phyloP scores from a whole-genome alignment of 2,797 vertebrate species.

The Argyrosomus regius region DNA sequence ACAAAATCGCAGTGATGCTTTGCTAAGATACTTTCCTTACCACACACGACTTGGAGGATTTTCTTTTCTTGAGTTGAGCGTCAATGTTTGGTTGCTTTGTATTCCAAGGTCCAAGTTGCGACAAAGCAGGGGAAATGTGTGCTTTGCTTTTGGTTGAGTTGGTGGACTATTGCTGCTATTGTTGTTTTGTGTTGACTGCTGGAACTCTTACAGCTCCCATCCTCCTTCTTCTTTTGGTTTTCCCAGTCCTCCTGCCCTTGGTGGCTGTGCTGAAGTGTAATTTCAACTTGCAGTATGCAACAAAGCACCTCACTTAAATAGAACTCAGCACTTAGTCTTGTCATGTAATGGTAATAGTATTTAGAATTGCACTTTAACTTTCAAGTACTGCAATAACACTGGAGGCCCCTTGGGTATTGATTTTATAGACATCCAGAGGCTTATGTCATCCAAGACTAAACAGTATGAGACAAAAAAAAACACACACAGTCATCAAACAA shows the following conservation, averaged over 20 bases:
- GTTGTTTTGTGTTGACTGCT: conserved; percentile 1
- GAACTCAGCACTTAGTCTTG: background rate
- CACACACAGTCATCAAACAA: background rate
- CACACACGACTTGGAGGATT: background rate
- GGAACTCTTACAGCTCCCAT: background rate
- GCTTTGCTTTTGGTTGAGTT: background rate
- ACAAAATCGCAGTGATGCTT: background rate
- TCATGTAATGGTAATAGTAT: background rate
- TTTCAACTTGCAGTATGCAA: background rate
- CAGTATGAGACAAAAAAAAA: background rate
- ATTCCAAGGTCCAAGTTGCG: background rate
- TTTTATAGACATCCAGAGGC: conserved; percentile 9
- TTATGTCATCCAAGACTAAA: conserved; percentile 1
- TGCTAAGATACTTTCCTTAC: background rate
- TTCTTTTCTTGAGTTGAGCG: background rate
- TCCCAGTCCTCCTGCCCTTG: background rate
- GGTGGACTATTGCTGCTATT: background rate
- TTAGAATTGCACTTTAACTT: conserved; percentile 2
- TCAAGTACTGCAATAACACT: background rate
- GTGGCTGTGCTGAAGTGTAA: background rate
- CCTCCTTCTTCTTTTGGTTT: background rate
- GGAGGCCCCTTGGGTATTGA: background rate
- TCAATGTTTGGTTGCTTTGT: background rate
- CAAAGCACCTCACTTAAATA: background rate
- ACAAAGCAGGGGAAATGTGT: background rate